phyloP scores from a whole-genome alignment of 2,797 vertebrate genomes.

The Oreonectes daqikongensis region DNA sequence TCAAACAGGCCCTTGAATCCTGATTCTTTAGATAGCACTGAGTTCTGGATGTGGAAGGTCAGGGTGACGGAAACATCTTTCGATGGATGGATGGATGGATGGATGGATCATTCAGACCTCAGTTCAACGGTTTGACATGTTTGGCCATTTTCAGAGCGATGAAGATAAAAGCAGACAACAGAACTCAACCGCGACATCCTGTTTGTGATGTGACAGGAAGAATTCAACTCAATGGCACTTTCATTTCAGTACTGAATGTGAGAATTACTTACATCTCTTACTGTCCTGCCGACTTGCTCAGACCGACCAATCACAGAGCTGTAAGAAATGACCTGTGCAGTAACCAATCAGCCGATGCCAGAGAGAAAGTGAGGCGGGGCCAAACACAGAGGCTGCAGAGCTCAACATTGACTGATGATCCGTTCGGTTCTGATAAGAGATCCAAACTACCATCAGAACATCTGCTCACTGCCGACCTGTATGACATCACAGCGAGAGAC shows the following conservation, averaged over 20 bases:
- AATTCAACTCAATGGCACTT: neutral
- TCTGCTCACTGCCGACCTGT: neutral
- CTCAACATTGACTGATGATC: neutral
- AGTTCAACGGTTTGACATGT: neutral
- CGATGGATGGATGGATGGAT: no score
- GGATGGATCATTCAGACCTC: neutral
- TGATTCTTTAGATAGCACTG: neutral
- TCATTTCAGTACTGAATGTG: conserved; percentile 3
- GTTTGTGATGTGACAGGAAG: conserved; percentile 46
- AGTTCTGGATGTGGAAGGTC: neutral
- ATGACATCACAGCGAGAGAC: no score
- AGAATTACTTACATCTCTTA: neutral
- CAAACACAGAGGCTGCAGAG: conserved; percentile 5
- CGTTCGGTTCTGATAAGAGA: neutral
- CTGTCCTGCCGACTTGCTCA: neutral
- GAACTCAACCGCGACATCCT: conserved; percentile 45
- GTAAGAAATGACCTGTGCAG: neutral
- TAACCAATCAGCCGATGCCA: conserved; percentile 32
- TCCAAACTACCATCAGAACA: neutral
- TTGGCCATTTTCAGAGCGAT: neutral
- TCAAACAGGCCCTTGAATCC: neutral
- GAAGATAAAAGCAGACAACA: conserved; percentile 17
- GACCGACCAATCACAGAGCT: conserved; percentile 9
- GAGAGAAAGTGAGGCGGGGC: conserved; percentile 16
- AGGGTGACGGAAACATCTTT: neutral